Base-by-base conservation (phyloP, 2,888 invertebrate genomes). In the Sicus ferrugineus region DNA sequence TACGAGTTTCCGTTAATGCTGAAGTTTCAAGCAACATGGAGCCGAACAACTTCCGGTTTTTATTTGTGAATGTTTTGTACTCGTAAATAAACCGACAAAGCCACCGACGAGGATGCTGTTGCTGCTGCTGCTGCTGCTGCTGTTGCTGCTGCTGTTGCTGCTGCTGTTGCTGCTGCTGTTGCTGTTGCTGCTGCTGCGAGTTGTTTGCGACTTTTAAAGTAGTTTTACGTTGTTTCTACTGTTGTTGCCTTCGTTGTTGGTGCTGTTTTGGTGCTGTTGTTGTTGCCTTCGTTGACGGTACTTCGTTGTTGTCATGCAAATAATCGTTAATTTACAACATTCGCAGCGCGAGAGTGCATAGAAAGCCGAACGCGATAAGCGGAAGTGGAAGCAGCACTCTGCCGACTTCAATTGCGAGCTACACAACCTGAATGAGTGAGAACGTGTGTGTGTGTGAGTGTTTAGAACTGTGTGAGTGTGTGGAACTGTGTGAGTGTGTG, bases 11-110 rank as follows among this genome's bases (percentile, higher is more conserved):
- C 59, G 59, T 59, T 59, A 59, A 59, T 59, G 34, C 59, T 59
- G 11, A 21, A 59, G 59, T 19, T 34, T 59, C 61, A 61, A 61
- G 23, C 16, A 42, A 16, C 23, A 61, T 42, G 26, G 42, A 38
- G 26, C 26, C 61, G 42, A 42, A 61, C 42, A 61, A 61, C 61
- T 61, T 61, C 38, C 61, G 42, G 21, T 61, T 61, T 61, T 61
- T 61, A 61, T 42, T 61, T 61, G 61, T 23, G 28, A 61, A 61
- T 61, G 38, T 42, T 61, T n/a, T n/a, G n/a, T n/a, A n/a, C n/a
- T n/a, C n/a, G 61, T 61, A 61, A 42, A 23, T 42, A 42, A 61
- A 61, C 30, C 16, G 26, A 16, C 61, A 61, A 42, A 42, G 61
- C 42, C 26, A 38, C 5, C 23, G 61, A 42, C 42, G 16, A 3